These are phyloP conservation scores for Sialia sialis DNA, from an alignment of 2,113 vertebrate species.

Conservation along the genomic window DNA sequence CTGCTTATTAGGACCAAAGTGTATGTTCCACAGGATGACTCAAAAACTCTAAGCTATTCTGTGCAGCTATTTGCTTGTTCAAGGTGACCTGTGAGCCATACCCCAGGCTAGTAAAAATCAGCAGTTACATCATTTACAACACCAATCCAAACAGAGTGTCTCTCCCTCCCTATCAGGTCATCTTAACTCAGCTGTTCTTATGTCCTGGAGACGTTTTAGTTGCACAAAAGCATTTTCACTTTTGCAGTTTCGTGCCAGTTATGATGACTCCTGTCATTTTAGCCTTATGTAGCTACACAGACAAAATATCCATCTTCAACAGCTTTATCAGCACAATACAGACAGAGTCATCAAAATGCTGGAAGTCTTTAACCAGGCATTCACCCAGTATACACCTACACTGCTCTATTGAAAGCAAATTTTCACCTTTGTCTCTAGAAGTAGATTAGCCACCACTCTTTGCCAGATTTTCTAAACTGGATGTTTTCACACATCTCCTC, in stretches of 20 bases:
- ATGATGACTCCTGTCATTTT: background rate
- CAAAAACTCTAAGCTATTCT: background rate
- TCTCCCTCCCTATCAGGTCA: background rate
- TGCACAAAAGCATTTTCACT: background rate
- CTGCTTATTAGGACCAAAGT: background rate
- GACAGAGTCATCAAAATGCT: background rate
- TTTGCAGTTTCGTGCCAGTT: background rate
- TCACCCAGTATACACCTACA: background rate
- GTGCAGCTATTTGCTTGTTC: constrained; percentile 3
- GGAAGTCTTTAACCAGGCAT: background rate
- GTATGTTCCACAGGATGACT: background rate
- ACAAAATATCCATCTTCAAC: background rate
- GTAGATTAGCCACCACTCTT: background rate
- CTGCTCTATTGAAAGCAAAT: background rate
- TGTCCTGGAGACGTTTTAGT: background rate
- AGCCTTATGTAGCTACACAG: background rate
- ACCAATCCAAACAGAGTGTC: background rate
- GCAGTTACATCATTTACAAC: background rate
- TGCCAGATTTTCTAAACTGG: background rate
- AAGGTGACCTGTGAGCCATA: background rate
- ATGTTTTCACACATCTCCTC: background rate
- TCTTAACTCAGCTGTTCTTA: background rate
- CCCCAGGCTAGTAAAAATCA: background rate
- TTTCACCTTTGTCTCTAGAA: background rate
- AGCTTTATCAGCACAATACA: background rate